Percentiles rank a stretch among this genome's conserved stretches.
These are phyloP conservation scores for Hirtodrosophila histrioides DNA, from an alignment of 2,888 invertebrate species.

Conservation along the genomic window DNA sequence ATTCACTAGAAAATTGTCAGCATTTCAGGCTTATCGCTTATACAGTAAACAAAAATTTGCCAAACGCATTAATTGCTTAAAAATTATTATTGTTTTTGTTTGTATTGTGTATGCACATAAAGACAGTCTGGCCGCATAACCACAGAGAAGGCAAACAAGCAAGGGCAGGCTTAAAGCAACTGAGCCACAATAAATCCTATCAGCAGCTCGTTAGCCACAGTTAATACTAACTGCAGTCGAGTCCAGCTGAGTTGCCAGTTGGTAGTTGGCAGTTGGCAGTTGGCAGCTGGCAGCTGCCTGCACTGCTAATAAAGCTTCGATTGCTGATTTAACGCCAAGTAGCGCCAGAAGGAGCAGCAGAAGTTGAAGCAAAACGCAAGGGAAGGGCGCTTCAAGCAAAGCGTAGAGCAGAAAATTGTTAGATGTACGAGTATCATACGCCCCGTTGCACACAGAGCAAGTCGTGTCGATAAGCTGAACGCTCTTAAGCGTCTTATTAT, in stretches of 20 bases:
- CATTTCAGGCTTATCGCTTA: slow-evolving; percentile 62
- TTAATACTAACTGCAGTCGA: slow-evolving; percentile 57
- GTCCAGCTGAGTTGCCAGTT: slow-evolving; percentile 25
- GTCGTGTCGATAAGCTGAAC: slow-evolving; percentile 68
- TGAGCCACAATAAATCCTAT: slow-evolving; percentile 72
- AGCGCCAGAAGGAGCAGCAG: slow-evolving; percentile 10
- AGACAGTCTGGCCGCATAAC: slow-evolving; percentile 30
- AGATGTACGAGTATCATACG: slow-evolving; percentile 66
- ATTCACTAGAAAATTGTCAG: slow-evolving; percentile 44
- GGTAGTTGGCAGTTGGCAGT: slow-evolving; percentile 16
- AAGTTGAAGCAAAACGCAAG: background rate
- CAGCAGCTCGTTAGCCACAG: slow-evolving; percentile 72
- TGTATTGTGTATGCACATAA: slow-evolving; percentile 5
- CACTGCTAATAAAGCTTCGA: slow-evolving; percentile 78
- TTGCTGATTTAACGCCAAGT: slow-evolving; percentile 73
- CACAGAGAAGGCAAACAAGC: slow-evolving; percentile 13
- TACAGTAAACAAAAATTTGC: slow-evolving; percentile 70
- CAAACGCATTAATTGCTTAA: slow-evolving; percentile 71
- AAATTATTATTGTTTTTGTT: slow-evolving; percentile 54
- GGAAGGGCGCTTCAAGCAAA: slow-evolving; percentile 16
- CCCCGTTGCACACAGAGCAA: slow-evolving; percentile 63
- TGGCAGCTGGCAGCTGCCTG: slow-evolving; percentile 57
- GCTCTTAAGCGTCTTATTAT: slow-evolving; percentile 66
- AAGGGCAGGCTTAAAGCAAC: slow-evolving; percentile 60
- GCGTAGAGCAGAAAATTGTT: slow-evolving; percentile 52